A percentile compares a stretch with the other conserved stretches of the same genome.
phyloP scores from a whole-genome alignment of 2,797 vertebrate species.

The Sebastes baramenuke region DNA sequence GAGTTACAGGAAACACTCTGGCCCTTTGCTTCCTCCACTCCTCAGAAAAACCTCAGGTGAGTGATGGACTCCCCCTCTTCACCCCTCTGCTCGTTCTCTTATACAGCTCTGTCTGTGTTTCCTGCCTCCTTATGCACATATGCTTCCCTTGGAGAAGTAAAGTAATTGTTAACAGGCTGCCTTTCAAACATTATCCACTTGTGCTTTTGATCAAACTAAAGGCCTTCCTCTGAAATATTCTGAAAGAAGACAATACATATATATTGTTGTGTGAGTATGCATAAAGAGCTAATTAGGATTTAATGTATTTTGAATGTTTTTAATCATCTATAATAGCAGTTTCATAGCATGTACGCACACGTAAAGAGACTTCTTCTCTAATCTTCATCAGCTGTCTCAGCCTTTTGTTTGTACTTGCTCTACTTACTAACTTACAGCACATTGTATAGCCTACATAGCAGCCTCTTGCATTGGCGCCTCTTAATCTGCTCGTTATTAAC shows the following conservation, averaged over 20 bases:
- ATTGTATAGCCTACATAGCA: slow-evolving; percentile 1
- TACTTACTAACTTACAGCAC: not conserved
- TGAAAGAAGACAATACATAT: not conserved
- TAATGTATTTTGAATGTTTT: not conserved
- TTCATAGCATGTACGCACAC: not conserved
- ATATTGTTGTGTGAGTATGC: not conserved
- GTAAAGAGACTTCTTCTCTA: not conserved
- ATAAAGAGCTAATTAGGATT: not conserved
- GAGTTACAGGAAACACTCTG: slow-evolving; percentile 41
- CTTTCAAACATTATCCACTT: not conserved
- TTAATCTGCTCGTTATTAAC: slow-evolving; percentile 22
- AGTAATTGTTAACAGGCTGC: not conserved
- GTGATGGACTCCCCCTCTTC: slow-evolving; percentile 6
- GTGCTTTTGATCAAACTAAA: not conserved
- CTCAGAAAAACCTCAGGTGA: slow-evolving; percentile 55
- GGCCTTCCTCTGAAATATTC: not conserved
- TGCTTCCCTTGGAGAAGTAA: not conserved
- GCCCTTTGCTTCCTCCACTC: slow-evolving; percentile 9
- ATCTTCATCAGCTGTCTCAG: not conserved
- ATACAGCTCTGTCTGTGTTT: not conserved
- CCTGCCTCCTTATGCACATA: not conserved
- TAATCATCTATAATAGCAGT: not conserved
- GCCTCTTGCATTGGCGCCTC: slow-evolving; percentile 18
- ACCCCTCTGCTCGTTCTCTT: not conserved
- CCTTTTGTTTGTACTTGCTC: not conserved